Base-by-base conservation (phyloP, 2,113 vertebrate species). In the Hucho hucho region DNA sequence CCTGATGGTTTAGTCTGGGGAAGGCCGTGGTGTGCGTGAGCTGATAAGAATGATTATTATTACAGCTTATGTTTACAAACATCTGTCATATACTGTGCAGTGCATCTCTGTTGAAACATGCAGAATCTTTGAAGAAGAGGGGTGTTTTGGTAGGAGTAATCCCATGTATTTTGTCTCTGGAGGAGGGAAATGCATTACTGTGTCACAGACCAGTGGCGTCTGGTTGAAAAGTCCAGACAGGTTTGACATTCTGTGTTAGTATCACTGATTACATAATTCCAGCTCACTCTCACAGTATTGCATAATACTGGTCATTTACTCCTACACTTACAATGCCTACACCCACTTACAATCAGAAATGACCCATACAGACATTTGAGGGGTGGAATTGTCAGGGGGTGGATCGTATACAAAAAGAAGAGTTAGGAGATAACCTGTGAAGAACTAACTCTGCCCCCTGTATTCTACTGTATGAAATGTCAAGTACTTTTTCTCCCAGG, bases 331-430 rank as follows among this genome's bases (percentile, higher is more conserved):
- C 37, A 43, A 43, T 9, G 7, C 37, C 37, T 43, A 43, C 37
- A 43, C 37, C 9, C 11, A 22, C 61, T 49, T n/a, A 29, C 24
- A 25, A 43, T 68, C 64, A 4, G 47, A 14, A 14, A 25, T 84
- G 81, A 86, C 7, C 83, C 80, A 79, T 6, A 56, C 28, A 43
- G 37, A 37, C 7, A 79, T 73, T 66, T 72, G 56, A 70, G 63
- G 81, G 74, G 7, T 11, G 22, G 28, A 7, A 37, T 29, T 4
- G 29, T 14, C 14, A 58, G 18, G 43, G 12, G 6, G 14, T 7
- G 20, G 4, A 26, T 7, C 3, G 20, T 43, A 43, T 9, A 43
- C 6, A 43, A 2, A 43, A 43, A 43, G 2, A 43, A 43, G 37
- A 43, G 1, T 11, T 43, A 11, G 7, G 37, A 11, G 37, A 43